Conservation (phyloP, 1,140 invertebrate genomes). For the Thalassaphorura encarpata region DNA sequence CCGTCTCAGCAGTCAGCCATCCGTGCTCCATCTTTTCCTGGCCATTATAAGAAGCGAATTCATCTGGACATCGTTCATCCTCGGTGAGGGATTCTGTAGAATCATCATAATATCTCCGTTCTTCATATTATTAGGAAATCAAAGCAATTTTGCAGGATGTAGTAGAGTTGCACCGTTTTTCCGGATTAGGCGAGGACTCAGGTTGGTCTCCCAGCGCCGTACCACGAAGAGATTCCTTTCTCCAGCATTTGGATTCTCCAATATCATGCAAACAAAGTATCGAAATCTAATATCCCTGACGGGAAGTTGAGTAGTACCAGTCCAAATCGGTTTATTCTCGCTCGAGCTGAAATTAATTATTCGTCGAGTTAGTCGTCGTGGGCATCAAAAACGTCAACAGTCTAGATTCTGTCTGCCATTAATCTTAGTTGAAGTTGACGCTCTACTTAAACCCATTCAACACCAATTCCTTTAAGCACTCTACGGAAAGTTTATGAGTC, state of each 20-base stretch:
- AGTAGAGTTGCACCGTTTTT: not conserved
- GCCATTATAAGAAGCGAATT: conserved; percentile 56
- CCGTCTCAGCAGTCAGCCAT: conserved; percentile 75
- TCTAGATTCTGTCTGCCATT: not conserved
- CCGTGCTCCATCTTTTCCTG: conserved; percentile 59
- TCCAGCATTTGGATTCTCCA: conserved; percentile 36
- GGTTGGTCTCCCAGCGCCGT: conserved; percentile 71
- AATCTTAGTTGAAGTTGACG: too few relatives aligned
- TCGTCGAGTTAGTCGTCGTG: not conserved
- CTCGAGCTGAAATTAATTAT: not conserved
- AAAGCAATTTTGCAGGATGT: too few relatives aligned
- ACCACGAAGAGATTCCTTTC: conserved; percentile 49
- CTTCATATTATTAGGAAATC: too few relatives aligned
- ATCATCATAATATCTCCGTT: too few relatives aligned
- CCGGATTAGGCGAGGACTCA: conserved; percentile 52
- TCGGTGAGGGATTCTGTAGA: not conserved
- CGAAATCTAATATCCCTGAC: conserved; percentile 59
- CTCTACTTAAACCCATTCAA: not conserved
- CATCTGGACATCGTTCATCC: conserved; percentile 25
- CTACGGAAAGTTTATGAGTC: too few relatives aligned
- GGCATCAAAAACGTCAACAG: not conserved
- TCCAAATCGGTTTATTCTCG: conserved; percentile 35
- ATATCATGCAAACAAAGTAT: conserved; percentile 58
- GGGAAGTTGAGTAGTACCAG: conserved; percentile 43
- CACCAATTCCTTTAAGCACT: too few relatives aligned